Percentiles rank a stretch among this genome's conserved stretches.
phyloP scores from a whole-genome alignment of 2,113 vertebrate species.

The Crotalus helleri region DNA sequence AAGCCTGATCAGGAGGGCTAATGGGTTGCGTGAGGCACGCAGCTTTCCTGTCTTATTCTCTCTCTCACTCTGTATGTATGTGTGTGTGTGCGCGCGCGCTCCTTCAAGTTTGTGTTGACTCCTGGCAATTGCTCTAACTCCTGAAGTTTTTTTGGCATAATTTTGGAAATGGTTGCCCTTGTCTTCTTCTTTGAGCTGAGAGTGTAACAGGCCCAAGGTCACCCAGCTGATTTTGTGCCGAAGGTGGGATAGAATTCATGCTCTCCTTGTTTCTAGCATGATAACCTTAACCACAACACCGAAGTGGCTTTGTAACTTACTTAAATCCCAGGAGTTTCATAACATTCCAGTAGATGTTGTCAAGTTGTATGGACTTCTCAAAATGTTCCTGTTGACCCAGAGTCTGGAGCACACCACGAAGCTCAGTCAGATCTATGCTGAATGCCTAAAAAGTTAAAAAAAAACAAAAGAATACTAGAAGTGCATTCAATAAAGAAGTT shows the following conservation, averaged over 20 bases:
- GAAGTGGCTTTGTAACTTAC: constrained; percentile 63
- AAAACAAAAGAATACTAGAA: not conserved
- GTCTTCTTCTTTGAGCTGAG: not conserved
- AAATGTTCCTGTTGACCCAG: constrained; percentile 62
- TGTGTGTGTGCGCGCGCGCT: not conserved
- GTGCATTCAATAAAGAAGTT: not conserved
- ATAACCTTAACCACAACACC: not conserved
- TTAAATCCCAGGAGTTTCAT: constrained; percentile 80
- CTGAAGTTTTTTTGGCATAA: not conserved
- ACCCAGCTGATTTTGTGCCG: not conserved
- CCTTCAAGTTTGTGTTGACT: not conserved
- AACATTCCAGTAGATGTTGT: constrained; percentile 86
- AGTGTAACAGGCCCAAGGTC: not conserved
- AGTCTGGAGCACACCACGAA: constrained; percentile 65
- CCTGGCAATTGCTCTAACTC: not conserved
- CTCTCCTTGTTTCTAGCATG: not conserved
- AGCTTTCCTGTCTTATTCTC: not conserved
- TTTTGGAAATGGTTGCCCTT: not conserved
- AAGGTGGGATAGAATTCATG: not conserved
- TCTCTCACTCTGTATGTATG: not conserved
- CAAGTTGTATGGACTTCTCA: constrained; percentile 69
- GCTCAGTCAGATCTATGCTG: constrained; percentile 60
- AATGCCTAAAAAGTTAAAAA: constrained; percentile 71
- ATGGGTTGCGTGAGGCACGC: not conserved
- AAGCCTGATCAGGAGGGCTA: not conserved